Evolutionary conservation across 30 jellyfish, hydroid and myxozoan species (phyloP), one percentile per base, ranked within the genome.

Genomic region (Hydractinia symbiolongicarpus): DNA sequence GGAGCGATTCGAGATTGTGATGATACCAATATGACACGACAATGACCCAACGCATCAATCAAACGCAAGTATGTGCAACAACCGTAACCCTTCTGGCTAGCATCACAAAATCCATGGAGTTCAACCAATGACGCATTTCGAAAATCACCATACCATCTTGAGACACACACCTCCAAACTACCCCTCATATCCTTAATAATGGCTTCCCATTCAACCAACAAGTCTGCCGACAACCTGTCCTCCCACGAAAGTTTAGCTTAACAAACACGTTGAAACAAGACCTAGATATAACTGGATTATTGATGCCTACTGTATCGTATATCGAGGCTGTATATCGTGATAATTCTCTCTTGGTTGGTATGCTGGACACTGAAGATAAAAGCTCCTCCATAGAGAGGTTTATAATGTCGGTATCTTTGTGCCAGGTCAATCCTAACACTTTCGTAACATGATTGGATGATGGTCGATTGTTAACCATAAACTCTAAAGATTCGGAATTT

Each of bases 361-460:
- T 52, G 9, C 49, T 17, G 10, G 30, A 9, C 49, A 8, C 50
- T 7, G 20, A 44, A 7, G n/a, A 8, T 30, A 52, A 44, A 9
- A 69, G 15, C 15, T 72, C 50, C 50, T 9, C 8, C 56, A 72
- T 8, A 72, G 30, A 8, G 50, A 72, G 4, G 52, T 30, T 72
- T 72, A 72, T 8, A 44, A 30, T 44, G 67, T 72, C 81, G 8
- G 52, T 30, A 16, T 16, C 73, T 14, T 72, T 72, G 67, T 72
- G 30, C 81, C 81, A 72, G 11, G 52, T 30, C 56, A 72, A 44
- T 19, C 81, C 81, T 30, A 72, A 14, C 50, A 72, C 81, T 72
- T 72, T 72, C 10, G 81, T 72, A 14, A 54, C 50, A 40, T 10
- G 10, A 9, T 44, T 16, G 30, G 81, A 72, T 19, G n/a, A 52